Evolutionary conservation across 2,888 invertebrate species (phyloP).

Genomic region (Cataglyphis rosenhaueri): DNA sequence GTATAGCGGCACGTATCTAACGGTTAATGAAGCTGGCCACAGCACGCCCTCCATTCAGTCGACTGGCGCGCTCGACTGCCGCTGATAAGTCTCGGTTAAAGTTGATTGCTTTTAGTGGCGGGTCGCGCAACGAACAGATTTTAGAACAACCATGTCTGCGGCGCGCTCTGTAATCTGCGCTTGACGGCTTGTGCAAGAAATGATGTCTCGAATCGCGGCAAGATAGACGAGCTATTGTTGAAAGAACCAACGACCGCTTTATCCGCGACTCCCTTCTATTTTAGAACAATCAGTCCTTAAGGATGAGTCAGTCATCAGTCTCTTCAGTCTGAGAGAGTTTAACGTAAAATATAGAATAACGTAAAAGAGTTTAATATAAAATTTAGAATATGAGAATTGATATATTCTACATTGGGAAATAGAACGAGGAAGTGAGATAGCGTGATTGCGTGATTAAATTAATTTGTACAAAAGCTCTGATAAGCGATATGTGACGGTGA

Average conservation of each 20-base stretch:
- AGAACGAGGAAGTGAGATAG: neutral
- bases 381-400: neutral
- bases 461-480: slow-evolving; percentile 5
- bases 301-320: no score
- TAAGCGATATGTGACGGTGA: neutral
- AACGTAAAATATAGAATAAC: neutral
- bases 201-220: slow-evolving; percentile 43
- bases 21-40: slow-evolving; percentile 60
- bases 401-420: neutral
- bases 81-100: slow-evolving; percentile 70
- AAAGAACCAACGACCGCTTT: slow-evolving; percentile 22
- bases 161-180: slow-evolving; percentile 65
- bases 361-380: no score
- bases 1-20: slow-evolving; percentile 54
- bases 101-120: slow-evolving; percentile 63
- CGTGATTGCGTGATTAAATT: neutral
- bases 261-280: neutral
- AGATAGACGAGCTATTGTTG: slow-evolving; percentile 40
- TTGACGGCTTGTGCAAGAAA: slow-evolving; percentile 61
- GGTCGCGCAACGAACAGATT: slow-evolving; percentile 59
- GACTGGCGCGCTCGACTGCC: slow-evolving; percentile 60
- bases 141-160: slow-evolving; percentile 61
- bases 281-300: no score
- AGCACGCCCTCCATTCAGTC: slow-evolving; percentile 62
- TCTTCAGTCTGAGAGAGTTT: no score